A percentile compares a stretch with the other conserved stretches of the same genome.
Conservation (phyloP, 1,140 invertebrate genomes). For the Mizuhopecten yessoensis region DNA sequence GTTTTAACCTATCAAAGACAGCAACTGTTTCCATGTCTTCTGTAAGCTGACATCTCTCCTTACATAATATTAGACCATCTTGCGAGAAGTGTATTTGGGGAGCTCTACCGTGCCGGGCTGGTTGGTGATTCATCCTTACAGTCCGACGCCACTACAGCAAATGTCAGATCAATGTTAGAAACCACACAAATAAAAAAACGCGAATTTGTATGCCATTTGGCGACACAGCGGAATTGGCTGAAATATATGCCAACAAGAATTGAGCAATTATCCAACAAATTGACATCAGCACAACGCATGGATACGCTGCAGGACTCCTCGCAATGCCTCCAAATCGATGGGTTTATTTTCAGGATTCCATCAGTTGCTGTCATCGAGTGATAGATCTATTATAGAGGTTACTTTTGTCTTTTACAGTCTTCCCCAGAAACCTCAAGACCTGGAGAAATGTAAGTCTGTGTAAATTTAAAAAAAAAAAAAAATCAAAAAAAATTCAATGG, state of each 20-base stretch:
- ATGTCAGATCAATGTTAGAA: slow-evolving; percentile 32
- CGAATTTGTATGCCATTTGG: slow-evolving; percentile 5
- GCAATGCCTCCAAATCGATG: slow-evolving; percentile 12
- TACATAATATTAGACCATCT: not conserved
- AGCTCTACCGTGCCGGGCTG: not conserved
- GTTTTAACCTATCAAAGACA: too few species aligned
- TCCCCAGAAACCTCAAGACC: not conserved
- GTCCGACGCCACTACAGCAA: not conserved
- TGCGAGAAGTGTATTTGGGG: not conserved
- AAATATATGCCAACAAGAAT: slow-evolving; percentile 35
- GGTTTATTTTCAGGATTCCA: not conserved
- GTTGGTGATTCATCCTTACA: not conserved
- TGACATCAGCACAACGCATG: not conserved
- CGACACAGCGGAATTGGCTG: slow-evolving; percentile 18
- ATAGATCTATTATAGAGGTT: not conserved
- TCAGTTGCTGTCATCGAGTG: not conserved
- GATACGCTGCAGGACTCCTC: not conserved
- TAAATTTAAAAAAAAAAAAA: too few species aligned
- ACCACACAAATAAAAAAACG: not conserved
- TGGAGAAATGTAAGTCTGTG: not conserved
- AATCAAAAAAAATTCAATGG: too few species aligned
- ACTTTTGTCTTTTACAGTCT: not conserved
- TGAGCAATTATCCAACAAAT: slow-evolving; percentile 39
- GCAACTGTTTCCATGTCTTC: too few species aligned
- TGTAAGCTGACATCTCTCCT: too few species aligned